Percentiles rank a stretch among this genome's conserved stretches.
phyloP scores from a whole-genome alignment of 2,113 vertebrate genomes.

The Anolis carolinensis region DNA sequence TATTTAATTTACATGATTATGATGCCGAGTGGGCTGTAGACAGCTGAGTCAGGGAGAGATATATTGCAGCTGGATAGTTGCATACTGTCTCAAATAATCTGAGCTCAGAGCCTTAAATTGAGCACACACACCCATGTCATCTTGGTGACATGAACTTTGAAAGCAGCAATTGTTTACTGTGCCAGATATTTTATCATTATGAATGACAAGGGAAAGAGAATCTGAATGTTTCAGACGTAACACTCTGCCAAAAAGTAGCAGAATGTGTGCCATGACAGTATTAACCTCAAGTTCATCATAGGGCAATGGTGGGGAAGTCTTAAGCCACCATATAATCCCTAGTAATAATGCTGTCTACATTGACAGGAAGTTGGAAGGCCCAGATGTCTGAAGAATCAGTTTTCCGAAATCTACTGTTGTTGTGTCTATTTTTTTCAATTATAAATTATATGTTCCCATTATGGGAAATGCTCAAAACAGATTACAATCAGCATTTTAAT shows the following conservation, averaged over 20 bases:
- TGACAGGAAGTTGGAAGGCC: too few species aligned
- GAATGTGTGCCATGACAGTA: background rate
- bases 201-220: background rate
- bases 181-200: background rate
- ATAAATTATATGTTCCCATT: too few species aligned
- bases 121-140: background rate
- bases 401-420: too few species aligned
- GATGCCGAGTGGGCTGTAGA: constrained; percentile 53
- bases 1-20: constrained; percentile 78
- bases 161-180: too few species aligned
- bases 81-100: constrained; percentile 7
- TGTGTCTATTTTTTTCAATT: too few species aligned
- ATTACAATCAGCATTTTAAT: too few species aligned
- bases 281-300: background rate
- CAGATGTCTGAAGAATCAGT: too few species aligned
- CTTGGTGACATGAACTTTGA: constrained; percentile 8
- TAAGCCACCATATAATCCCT: too few species aligned
- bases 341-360: too few species aligned
- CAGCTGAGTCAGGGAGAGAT: constrained; percentile 34
- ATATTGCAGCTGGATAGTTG: constrained; percentile 24
- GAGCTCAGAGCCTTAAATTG: constrained; percentile 49
- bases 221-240: background rate
- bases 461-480: too few species aligned
- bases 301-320: background rate
- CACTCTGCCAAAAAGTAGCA: background rate